phyloP scores from a whole-genome alignment of 2,888 invertebrate species.

The Eretmocerus hayati region DNA sequence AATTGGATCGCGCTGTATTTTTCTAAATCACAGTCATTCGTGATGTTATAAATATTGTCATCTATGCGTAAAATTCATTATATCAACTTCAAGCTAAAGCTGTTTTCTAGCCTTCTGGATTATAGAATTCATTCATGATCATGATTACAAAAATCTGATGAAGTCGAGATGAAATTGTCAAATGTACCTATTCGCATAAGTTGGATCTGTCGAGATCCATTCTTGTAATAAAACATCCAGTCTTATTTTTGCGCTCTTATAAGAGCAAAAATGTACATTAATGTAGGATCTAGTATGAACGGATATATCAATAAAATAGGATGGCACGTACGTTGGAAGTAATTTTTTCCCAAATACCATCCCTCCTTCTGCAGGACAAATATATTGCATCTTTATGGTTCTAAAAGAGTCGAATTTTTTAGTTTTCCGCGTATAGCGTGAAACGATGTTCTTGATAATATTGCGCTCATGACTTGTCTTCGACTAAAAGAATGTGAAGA shows the following conservation, averaged over 20 bases:
- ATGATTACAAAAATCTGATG: slow-evolving; percentile 15
- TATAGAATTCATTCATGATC: slow-evolving; percentile 19
- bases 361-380: too few species aligned
- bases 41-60: slow-evolving; percentile 18
- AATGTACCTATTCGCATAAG: slow-evolving; percentile 43
- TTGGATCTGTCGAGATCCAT: slow-evolving; percentile 28
- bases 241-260: slow-evolving; percentile 43
- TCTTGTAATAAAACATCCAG: slow-evolving; percentile 32
- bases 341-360: slow-evolving; percentile 38
- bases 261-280: slow-evolving; percentile 44
- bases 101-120: slow-evolving; percentile 1
- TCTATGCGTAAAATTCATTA: slow-evolving; percentile 19
- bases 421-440: too few species aligned
- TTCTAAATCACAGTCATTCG: slow-evolving; percentile 23
- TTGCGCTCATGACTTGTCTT: too few species aligned
- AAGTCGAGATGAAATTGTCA: slow-evolving; percentile 33
- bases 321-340: slow-evolving; percentile 36
- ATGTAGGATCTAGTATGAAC: slow-evolving; percentile 43
- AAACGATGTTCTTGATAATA: too few species aligned
- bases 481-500: too few species aligned
- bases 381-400: not conserved
- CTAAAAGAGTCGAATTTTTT: too few species aligned
- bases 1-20: slow-evolving; percentile 24
- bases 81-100: slow-evolving; percentile 19
- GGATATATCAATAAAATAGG: slow-evolving; percentile 41